Percentiles rank a stretch among this genome's conserved stretches.
Evolutionary conservation across 1,140 invertebrate species (phyloP).

Genomic region (Anastrepha ludens): DNA sequence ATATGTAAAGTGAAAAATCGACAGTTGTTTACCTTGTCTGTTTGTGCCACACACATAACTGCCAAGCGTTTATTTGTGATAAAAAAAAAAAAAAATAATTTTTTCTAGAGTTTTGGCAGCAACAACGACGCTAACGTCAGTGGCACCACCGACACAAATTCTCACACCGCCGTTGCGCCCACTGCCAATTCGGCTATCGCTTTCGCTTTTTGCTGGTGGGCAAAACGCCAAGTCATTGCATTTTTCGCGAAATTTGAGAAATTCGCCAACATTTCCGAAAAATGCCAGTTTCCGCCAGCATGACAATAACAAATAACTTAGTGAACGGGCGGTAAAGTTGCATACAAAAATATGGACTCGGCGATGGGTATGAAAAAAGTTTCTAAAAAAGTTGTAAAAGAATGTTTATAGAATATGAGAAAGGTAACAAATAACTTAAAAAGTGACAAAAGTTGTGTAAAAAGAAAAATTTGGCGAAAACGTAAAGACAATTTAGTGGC

Average conservation of each 20-base stretch:
- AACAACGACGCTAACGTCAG: not conserved
- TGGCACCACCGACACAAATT: not conserved
- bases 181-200: conserved; percentile 18
- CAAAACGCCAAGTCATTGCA: conserved; percentile 49
- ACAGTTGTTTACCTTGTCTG: conserved; percentile 1
- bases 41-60: not conserved
- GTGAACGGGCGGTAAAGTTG: conserved; percentile 28
- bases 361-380: conserved; percentile 10
- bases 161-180: not conserved
- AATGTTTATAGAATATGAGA: conserved; percentile 28
- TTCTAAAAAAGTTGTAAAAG: not conserved
- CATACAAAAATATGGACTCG: conserved; percentile 15
- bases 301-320: conserved; percentile 52
- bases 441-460: conserved; percentile 19
- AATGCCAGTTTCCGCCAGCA: conserved; percentile 26
- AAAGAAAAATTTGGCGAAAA: not conserved
- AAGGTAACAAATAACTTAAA: conserved; percentile 41
- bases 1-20: not conserved
- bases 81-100: conserved; percentile 15
- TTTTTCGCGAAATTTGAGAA: conserved; percentile 51
- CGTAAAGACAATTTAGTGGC: conserved; percentile 38
- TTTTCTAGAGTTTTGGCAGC: conserved; percentile 26
- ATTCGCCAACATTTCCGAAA: conserved; percentile 52
- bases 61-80: conserved; percentile 45
- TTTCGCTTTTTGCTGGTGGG: not conserved